Base-by-base conservation (phyloP, 2,797 vertebrate genomes). In the Intellagama lesueurii region DNA sequence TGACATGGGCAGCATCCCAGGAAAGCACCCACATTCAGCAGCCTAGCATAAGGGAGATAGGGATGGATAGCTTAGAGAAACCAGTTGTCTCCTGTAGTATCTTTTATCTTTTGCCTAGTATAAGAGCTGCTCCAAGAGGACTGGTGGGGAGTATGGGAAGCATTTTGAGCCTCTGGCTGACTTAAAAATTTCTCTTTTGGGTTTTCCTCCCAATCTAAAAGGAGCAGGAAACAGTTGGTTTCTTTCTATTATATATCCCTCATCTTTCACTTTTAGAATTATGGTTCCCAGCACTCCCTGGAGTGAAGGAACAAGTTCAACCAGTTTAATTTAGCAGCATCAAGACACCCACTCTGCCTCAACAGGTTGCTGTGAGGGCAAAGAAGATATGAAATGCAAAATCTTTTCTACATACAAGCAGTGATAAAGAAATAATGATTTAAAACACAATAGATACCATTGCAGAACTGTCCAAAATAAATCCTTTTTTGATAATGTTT, bases 391-490 rank as follows among this genome's bases (percentile, higher is more conserved):
- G 49, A 3, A 73, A 66, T 22, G 81, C 30, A 81, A 81, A 77
- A 40, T 4, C 24, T 32, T 81, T 78, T 60, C 82, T 7, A 76
- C 9, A 66, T 66, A 66, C 32, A 75, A 79, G 85, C 60, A 81
- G 83, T 47, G 3, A 81, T 80, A 28, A 79, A 64, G 30, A 40
- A 70, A 16, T 35, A 72, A 47, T 47, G 3, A 11, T 68, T 4
- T 7, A 28, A 11, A 80, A 83, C 32, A 77, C 60, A 3, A 19
- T 22, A 60, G 4, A 73, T 60, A 28, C 78, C 70, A 76, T 52
- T 52, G 32, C 85, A 87, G 28, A 85, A 80, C 77, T 72, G 16
- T 66, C 49, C 56, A 49, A 79, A 66, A 76, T 76, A 77, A 56
- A 86, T 56, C 44, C 47, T 26, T 32, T 28, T 82, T 68, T 70